Percentiles rank a stretch among this genome's conserved stretches.
phyloP scores from a whole-genome alignment of 2,113 vertebrate species.

The Calidris pugnax region DNA sequence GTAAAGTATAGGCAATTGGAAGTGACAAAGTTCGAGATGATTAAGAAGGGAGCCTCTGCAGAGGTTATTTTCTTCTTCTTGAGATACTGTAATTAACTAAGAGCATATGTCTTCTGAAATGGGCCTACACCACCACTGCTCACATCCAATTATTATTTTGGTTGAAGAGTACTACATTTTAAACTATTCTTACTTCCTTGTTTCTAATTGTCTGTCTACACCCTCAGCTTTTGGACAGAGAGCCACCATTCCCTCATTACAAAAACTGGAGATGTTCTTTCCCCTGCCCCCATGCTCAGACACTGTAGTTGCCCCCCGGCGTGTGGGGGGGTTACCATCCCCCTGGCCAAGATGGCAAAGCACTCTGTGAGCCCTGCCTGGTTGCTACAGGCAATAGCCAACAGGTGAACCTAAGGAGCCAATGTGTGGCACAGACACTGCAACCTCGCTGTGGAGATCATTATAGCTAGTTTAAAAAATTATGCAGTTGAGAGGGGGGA shows the following conservation, averaged over 20 bases:
- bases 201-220: neutral
- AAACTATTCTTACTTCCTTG: neutral
- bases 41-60: neutral
- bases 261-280: neutral
- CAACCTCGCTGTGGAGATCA: neutral
- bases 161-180: neutral
- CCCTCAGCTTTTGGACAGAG: neutral
- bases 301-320: rapidly evolving
- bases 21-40: neutral
- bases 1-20: neutral
- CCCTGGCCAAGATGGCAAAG: neutral
- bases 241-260: neutral
- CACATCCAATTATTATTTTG: neutral
- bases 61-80: neutral
- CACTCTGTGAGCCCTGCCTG: neutral
- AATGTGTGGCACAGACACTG: neutral
- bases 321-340: neutral
- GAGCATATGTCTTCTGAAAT: neutral
- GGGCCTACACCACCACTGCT: neutral
- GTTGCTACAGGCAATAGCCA: neutral
- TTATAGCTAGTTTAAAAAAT: neutral
- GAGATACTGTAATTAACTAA: neutral
- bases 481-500: rapidly evolving
- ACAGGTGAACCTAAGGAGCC: neutral
- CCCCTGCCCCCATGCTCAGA: neutral